These are phyloP conservation scores for Argyrosomus japonicus DNA, from an alignment of 2,113 vertebrate species.

Conservation along the genomic window DNA sequence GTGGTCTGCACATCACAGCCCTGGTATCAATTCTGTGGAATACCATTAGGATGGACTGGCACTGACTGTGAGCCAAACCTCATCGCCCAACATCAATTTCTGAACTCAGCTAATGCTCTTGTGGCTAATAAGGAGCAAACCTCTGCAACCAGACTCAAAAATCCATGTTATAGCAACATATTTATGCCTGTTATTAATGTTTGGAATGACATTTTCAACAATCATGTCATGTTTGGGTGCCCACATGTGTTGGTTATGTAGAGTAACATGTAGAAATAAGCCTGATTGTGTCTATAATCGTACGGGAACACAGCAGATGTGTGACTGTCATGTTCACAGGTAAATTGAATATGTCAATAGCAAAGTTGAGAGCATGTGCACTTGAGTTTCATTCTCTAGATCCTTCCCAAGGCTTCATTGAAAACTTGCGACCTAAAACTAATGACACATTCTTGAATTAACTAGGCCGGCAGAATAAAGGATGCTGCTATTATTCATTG, in stretches of 20 bases:
- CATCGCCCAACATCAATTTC: not conserved
- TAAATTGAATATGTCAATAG: not conserved
- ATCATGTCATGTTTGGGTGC: not conserved
- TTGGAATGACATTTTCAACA: not conserved
- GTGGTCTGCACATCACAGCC: not conserved
- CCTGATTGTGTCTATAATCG: not conserved
- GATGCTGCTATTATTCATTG: constrained; percentile 51
- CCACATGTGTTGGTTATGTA: not conserved
- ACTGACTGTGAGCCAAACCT: not conserved
- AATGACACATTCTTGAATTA: constrained; percentile 63
- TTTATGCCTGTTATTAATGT: not conserved
- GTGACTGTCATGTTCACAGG: not conserved
- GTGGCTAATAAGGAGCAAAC: not conserved
- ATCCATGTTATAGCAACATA: no score
- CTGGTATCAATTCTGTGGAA: not conserved
- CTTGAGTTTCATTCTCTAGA: not conserved
- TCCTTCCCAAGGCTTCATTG: not conserved
- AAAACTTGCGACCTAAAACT: constrained; percentile 60
- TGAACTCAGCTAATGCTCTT: not conserved
- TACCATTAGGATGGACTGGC: not conserved
- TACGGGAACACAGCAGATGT: constrained; percentile 16
- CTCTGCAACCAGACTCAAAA: not conserved
- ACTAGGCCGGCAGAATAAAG: constrained; percentile 43
- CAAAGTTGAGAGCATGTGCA: not conserved
- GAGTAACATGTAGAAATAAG: not conserved